Conservation (phyloP, 2,888 invertebrate species). For the Strigamia crassipes region DNA sequence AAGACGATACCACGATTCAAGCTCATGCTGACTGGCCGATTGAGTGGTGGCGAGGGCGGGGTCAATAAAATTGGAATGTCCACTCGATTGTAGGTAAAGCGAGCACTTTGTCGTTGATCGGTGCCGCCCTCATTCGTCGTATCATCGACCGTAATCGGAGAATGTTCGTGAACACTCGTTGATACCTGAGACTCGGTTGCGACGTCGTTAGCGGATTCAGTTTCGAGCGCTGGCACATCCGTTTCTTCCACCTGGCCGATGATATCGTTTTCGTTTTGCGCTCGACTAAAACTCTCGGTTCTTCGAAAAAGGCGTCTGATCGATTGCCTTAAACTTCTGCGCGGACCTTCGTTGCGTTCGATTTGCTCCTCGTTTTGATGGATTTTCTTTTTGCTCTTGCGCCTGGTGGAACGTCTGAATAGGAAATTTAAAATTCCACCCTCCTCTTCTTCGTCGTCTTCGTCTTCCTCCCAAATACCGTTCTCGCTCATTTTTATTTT, state of each 20-base stretch:
- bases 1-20: not conserved
- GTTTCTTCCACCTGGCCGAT: conserved; percentile 2
- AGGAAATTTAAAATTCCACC: conserved; percentile 17
- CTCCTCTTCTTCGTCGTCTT: conserved; percentile 13
- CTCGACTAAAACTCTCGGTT: conserved; percentile 44
- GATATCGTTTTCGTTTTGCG: conserved; percentile 34
- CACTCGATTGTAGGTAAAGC: conserved; percentile 26
- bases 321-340: conserved; percentile 9
- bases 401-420: conserved; percentile 18
- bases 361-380: not conserved
- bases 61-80: conserved; percentile 3
- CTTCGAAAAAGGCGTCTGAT: conserved; percentile 37
- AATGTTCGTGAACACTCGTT: not conserved
- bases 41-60: not conserved
- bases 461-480: not conserved
- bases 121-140: not conserved
- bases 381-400: not conserved
- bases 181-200: not conserved
- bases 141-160: not conserved
- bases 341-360: not conserved
- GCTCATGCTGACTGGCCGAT: not conserved
- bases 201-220: not conserved
- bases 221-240: conserved; percentile 6
- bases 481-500: not conserved
- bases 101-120: conserved; percentile 24